These are phyloP conservation scores for Halictus quadricinctus DNA, from an alignment of 2,888 invertebrate species.

Conservation along the genomic window DNA sequence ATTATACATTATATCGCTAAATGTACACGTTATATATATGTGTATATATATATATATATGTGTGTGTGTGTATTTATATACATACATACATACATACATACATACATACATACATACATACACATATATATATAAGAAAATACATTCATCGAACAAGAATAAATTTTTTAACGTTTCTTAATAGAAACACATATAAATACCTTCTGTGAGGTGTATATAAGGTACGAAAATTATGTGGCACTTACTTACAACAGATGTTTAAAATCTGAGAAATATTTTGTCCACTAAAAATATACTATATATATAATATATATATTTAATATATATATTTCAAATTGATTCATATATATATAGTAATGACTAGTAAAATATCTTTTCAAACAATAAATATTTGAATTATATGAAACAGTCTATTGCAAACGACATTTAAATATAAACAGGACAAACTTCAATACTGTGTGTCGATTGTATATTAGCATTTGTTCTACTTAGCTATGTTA, in stretches of 20 bases:
- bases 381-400: slow-evolving; percentile 27
- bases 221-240: slow-evolving; percentile 27
- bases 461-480: slow-evolving; percentile 26
- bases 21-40: slow-evolving; percentile 20
- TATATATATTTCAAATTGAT: slow-evolving; percentile 13
- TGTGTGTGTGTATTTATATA: too few relatives aligned
- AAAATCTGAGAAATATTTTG: slow-evolving; percentile 5
- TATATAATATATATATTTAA: slow-evolving; percentile 10
- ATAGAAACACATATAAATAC: slow-evolving; percentile 28
- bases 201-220: slow-evolving; percentile 28
- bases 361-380: slow-evolving; percentile 13
- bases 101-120: neutral
- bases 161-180: slow-evolving; percentile 42
- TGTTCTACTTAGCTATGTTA: slow-evolving; percentile 18
- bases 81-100: neutral
- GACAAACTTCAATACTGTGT: slow-evolving; percentile 16
- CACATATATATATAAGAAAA: slow-evolving; percentile 11
- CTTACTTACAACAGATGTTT: slow-evolving; percentile 29
- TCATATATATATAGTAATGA: slow-evolving; percentile 4
- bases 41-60: neutral
- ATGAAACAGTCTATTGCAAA: slow-evolving; percentile 18
- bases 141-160: slow-evolving; percentile 55
- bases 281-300: slow-evolving; percentile 5
- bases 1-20: slow-evolving; percentile 42
- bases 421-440: slow-evolving; percentile 18